Percentiles rank a stretch among this genome's conserved stretches.
Conservation (phyloP, 1,140 invertebrate genomes). For the Drosophila ogumai region DNA sequence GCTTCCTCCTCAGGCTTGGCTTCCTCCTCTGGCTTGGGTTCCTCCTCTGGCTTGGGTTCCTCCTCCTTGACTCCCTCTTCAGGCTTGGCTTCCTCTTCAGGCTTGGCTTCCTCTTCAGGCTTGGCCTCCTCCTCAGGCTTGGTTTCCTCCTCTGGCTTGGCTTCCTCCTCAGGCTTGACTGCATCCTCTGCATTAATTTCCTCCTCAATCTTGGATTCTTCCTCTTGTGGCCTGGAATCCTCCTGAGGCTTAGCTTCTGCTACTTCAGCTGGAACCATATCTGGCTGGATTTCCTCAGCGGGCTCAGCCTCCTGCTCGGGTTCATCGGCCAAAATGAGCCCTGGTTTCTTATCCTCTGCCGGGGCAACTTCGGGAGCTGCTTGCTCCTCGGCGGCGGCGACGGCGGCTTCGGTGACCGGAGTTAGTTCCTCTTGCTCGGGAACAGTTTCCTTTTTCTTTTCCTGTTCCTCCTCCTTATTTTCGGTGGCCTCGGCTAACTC, state of each 20-base stretch:
- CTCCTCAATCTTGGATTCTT: not conserved
- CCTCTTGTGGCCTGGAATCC: slow-evolving; percentile 12
- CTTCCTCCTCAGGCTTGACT: not conserved
- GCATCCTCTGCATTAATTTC: slow-evolving; percentile 8
- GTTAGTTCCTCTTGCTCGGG: not conserved
- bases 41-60: not conserved
- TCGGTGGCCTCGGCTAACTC: slow-evolving; percentile 37
- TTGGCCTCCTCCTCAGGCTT: slow-evolving; percentile 11
- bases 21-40: slow-evolving; percentile 7
- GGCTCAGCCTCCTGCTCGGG: slow-evolving; percentile 2
- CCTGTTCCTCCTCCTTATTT: slow-evolving; percentile 15
- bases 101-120: slow-evolving; percentile 24
- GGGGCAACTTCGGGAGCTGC: slow-evolving; percentile 1
- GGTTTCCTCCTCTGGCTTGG: slow-evolving; percentile 6
- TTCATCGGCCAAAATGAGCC: slow-evolving; percentile 20
- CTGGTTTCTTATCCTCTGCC: slow-evolving; percentile 15
- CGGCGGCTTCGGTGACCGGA: slow-evolving; percentile 6
- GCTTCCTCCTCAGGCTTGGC: not conserved
- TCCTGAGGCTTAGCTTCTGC: not conserved
- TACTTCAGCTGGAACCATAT: slow-evolving; percentile 1
- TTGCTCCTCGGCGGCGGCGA: slow-evolving; percentile 1
- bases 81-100: not conserved
- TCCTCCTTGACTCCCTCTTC: too few species aligned
- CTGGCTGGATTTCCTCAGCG: slow-evolving; percentile 4
- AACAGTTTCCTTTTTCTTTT: slow-evolving; percentile 3